Conservation (phyloP, 1,140 invertebrate genomes). For the Leptoteleia sp. region DNA sequence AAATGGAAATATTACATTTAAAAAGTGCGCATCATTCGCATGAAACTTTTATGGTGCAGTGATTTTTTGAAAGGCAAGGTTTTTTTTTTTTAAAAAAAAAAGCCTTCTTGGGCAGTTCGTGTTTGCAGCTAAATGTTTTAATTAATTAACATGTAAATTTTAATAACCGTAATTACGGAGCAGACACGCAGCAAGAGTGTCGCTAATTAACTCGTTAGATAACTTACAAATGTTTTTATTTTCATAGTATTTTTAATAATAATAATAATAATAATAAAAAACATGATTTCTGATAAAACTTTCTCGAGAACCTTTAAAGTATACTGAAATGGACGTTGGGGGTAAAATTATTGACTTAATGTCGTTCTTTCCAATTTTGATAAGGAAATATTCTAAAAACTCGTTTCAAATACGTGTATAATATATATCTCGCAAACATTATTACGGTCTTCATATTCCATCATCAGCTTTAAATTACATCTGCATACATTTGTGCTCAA, state of each 20-base stretch:
- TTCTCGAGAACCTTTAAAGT: no score
- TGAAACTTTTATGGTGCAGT: no score
- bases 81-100: no score
- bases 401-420: not conserved
- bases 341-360: no score
- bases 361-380: no score
- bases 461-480: conserved; percentile 19
- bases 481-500: conserved; percentile 2
- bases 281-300: not conserved
- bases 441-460: not conserved
- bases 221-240: conserved; percentile 7
- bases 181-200: conserved; percentile 16
- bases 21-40: no score
- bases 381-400: not conserved
- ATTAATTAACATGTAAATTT: conserved; percentile 47
- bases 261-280: no score
- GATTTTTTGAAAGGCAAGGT: conserved; percentile 11
- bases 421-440: not conserved
- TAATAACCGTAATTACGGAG: conserved; percentile 30
- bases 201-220: conserved; percentile 47
- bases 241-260: not conserved
- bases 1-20: no score
- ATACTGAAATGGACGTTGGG: no score
- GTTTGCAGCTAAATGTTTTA: conserved; percentile 24
- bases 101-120: not conserved